Evolutionary conservation across 2,888 invertebrate genomes (phyloP).

Genomic region (Agrotis clavis): DNA sequence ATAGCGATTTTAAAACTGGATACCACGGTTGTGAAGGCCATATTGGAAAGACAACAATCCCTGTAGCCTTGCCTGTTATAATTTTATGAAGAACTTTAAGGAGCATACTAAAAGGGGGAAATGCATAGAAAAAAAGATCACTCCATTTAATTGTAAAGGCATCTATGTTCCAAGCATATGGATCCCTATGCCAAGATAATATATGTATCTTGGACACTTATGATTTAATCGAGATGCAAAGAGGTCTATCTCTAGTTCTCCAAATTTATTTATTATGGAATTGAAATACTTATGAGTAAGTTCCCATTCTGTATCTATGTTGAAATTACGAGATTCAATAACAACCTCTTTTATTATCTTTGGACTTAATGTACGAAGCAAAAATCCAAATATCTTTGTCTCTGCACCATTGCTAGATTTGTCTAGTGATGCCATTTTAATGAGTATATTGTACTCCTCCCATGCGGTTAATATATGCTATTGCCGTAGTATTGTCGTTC

Average conservation of each 20-base stretch:
- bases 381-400: not conserved
- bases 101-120: not conserved
- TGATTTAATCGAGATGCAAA: conserved; percentile 1
- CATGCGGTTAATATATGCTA: not conserved
- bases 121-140: not conserved
- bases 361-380: not conserved
- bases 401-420: not conserved
- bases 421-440: not conserved
- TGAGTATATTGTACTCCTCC: not conserved
- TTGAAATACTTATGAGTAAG: not conserved
- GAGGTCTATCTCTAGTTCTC: not conserved
- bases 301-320: not conserved
- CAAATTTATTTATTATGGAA: not conserved
- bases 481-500: not conserved
- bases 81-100: not conserved
- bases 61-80: not conserved
- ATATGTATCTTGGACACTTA: not conserved
- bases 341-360: not conserved
- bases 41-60: not conserved
- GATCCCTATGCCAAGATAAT: conserved; percentile 7
- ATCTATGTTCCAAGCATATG: conserved; percentile 9
- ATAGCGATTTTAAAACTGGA: not conserved
- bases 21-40: conserved; percentile 1
- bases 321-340: not conserved
- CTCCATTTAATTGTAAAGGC: conserved; percentile 2